These are phyloP conservation scores for Phocoena sinus DNA, from an alignment of 2,113 vertebrate species.

Conservation along the genomic window DNA sequence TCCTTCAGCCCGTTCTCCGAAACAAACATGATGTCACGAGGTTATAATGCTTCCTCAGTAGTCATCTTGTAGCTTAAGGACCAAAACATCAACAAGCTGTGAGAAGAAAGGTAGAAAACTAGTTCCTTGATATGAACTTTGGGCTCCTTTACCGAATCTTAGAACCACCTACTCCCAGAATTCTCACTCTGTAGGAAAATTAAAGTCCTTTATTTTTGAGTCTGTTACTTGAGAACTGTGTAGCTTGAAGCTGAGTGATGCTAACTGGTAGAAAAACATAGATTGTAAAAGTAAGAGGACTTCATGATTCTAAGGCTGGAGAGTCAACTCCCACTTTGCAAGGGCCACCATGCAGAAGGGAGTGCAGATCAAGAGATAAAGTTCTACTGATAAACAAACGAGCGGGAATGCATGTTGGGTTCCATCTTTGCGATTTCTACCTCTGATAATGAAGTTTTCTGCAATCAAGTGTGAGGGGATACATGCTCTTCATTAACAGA, in stretches of 20 bases:
- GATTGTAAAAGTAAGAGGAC: neutral
- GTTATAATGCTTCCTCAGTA: neutral
- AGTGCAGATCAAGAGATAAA: neutral
- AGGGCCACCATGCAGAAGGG: neutral
- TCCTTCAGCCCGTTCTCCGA: neutral
- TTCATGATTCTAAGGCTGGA: neutral
- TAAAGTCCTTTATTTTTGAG: neutral
- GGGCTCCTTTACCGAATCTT: neutral
- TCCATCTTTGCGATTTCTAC: neutral
- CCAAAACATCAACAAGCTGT: neutral
- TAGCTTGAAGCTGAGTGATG: neutral
- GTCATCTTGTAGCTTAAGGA: neutral
- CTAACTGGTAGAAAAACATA: neutral
- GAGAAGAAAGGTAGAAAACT: neutral
- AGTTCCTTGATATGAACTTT: neutral
- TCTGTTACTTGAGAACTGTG: neutral
- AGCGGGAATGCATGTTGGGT: neutral
- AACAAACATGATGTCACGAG: neutral
- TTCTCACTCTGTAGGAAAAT: neutral
- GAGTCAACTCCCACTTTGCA: neutral
- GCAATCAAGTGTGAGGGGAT: neutral
- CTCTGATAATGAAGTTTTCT: neutral
- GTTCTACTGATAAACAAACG: neutral
- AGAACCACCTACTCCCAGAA: neutral
- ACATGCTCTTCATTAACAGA: conserved; percentile 32